Evolutionary conservation across 2,797 vertebrate genomes (phyloP), one percentile per base, ranked within the genome.

Genomic region (Pantherophis vulpinus): DNA sequence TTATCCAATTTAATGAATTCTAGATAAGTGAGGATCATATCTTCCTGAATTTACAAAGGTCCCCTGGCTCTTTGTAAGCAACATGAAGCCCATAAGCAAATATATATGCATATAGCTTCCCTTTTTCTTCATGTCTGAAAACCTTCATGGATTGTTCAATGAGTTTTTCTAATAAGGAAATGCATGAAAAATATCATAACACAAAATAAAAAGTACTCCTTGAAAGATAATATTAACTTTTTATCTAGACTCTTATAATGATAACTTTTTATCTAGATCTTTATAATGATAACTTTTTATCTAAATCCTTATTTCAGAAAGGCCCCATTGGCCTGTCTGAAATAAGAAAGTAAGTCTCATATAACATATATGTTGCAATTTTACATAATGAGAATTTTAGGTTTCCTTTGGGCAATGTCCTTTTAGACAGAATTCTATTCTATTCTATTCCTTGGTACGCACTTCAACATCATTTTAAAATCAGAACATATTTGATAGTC

Each of bases 401-500:
- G 10, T 23, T 4, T 79, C 42, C 79, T 88, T n/a, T 32, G 29
- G 56, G n/a, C 37, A 91, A 89, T 25, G 9, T 1, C 37, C 25
- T 51, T 93, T 79, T 58, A 83, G 20, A 55, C 20, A 37, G 32
- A 20, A 14, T 83, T 79, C 56, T 55, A n/a, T 61, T 37, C 32
- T 25, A 14, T 83, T 60, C 47, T 55, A 47, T 61, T 37, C 32
- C 32, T 61, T 27, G 79, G 55, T 11, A 29, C 83, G n/a, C 20
- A 91, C 1, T 66, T 89, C 42, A 61, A 8, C 16, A 25, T 90
- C 37, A 25, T 20, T 58, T 91, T 60, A 91, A 88, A 61, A n/a
- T 91, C 79, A 59, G 90, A 94, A 92, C 86, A 93, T 87, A 74
- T 93, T 94, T 92, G 32, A 88, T 51, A 29, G 58, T 63, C 79